phyloP scores from a whole-genome alignment of 2,888 invertebrate species.

The Acleris laterana region DNA sequence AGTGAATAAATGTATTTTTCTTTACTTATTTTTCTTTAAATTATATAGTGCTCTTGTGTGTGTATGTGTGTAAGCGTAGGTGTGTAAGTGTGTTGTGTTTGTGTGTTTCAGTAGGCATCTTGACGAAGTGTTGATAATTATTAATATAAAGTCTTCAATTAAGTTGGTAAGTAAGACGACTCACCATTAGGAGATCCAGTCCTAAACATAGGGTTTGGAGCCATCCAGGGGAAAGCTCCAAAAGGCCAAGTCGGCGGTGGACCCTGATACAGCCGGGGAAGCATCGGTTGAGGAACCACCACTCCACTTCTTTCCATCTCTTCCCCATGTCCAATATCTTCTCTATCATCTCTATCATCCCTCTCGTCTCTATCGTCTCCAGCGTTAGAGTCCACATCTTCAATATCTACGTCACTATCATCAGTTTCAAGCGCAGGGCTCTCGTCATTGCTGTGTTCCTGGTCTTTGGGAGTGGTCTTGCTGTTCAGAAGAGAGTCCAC shows the following conservation, averaged over 20 bases:
- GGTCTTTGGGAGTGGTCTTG: conserved; percentile 60
- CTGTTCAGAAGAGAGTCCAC: conserved; percentile 86
- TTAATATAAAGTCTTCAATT: background rate
- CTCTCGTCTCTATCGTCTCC: conserved; percentile 73
- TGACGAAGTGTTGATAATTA: too few species aligned
- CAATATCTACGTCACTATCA: conserved; percentile 81
- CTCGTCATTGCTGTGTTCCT: conserved; percentile 69
- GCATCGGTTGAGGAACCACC: conserved; percentile 87
- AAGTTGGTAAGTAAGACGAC: conserved; percentile 49
- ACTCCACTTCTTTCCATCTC: conserved; percentile 82
- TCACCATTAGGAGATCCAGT: conserved; percentile 85
- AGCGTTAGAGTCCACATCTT: conserved; percentile 73
- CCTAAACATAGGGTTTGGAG: conserved; percentile 85
- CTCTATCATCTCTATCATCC: conserved; percentile 62
- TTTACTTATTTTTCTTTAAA: too few species aligned
- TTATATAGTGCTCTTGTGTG: too few species aligned
- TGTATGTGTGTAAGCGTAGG: too few species aligned
- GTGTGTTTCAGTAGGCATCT: too few species aligned
- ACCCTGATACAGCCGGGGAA: conserved; percentile 85
- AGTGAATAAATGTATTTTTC: too few species aligned
- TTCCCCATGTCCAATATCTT: conserved; percentile 54
- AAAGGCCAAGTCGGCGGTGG: conserved; percentile 85
- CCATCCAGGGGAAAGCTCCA: conserved; percentile 87
- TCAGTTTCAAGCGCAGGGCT: conserved; percentile 70
- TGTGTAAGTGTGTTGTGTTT: too few species aligned